Base-by-base conservation (phyloP, 2,797 vertebrate species). In the Menidia menidia region DNA sequence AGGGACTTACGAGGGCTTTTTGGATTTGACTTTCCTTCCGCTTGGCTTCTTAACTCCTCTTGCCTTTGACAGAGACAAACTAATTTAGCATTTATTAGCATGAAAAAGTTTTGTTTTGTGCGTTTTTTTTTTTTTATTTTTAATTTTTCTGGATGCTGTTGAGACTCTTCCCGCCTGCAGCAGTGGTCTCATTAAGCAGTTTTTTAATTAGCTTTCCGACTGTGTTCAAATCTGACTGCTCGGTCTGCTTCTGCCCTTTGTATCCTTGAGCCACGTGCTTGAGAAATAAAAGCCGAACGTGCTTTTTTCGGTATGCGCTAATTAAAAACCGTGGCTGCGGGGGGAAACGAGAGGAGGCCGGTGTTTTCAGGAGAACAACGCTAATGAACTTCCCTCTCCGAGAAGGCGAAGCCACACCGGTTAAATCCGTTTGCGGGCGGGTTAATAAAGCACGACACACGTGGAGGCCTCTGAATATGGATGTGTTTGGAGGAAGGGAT, bases 201-300 rank as follows among this genome's bases (percentile, higher is more conserved):
- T 55, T 86, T 88, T 86, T 90, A 91, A 91, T 89, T 67, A 81
- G 84, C 74, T 67, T 53, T 59, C 69, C 66, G 50, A 69, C 76
- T 61, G 65, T 56, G 68, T 74, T 86, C 53, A 78, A 84, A 80
- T 83, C 64, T 75, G 58, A 72, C 60, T 64, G 55, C 72, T 85
- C 70, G 76, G 64, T 42, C 58, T 41, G 11, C 35, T 35, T 72
- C 41, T 76, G 71, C 71, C 73, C 64, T 84, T 66, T 73, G 75
- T 77, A 56, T 75, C 82, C 76, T 69, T 74, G 64, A 71, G 77
- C 60, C 52, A 39, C 84, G 80, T 86, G 69, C 55, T 86, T 81
- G 86, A 72, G 78, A 80, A 81, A 75, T n/a, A n/a, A n/a, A 66
- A 73, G 58, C 18, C 71, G 75, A 83, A 84, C 80, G 64, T 55